These are phyloP conservation scores for Nautilus pompilius DNA, from an alignment of 1,140 invertebrate genomes.

Conservation along the genomic window DNA sequence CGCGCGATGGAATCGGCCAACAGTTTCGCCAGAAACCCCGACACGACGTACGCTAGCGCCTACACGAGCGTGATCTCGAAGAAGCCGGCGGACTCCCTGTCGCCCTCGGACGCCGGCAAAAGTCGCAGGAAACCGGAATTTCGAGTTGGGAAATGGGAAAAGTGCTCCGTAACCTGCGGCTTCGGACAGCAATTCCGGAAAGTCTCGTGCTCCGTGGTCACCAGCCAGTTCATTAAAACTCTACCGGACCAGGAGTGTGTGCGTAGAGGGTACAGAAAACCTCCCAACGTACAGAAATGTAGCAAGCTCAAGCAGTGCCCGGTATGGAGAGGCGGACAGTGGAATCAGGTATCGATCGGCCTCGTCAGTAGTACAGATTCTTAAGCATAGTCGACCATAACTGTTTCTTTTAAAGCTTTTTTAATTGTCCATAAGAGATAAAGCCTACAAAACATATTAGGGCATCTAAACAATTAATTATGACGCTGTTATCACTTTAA, in stretches of 20 bases:
- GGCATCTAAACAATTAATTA: neutral
- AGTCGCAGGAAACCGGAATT: slow-evolving; percentile 12
- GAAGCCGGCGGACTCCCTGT: neutral
- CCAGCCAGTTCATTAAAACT: slow-evolving; percentile 21
- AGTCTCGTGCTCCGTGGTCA: slow-evolving; percentile 24
- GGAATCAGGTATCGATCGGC: slow-evolving; percentile 34
- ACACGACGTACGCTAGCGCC: neutral
- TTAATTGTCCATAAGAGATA: neutral
- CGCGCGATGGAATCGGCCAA: neutral
- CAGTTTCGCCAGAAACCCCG: neutral
- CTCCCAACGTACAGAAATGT: slow-evolving; percentile 20
- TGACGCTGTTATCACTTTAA: too few relatives aligned
- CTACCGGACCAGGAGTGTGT: slow-evolving; percentile 17
- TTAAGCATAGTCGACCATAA: neutral
- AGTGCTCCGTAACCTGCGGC: slow-evolving; percentile 26
- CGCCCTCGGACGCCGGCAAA: slow-evolving; percentile 3
- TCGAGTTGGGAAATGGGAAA: slow-evolving; percentile 19
- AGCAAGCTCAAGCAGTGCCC: slow-evolving; percentile 21
- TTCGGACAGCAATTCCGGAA: slow-evolving; percentile 22
- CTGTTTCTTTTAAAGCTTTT: neutral
- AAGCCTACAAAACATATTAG: neutral
- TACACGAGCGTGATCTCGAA: neutral
- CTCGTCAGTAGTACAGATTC: slow-evolving; percentile 4
- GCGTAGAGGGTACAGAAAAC: slow-evolving; percentile 16
- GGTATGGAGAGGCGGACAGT: slow-evolving; percentile 19